Evolutionary conservation across 2,888 invertebrate genomes (phyloP).

Genomic region (Philhelius pedissequus): DNA sequence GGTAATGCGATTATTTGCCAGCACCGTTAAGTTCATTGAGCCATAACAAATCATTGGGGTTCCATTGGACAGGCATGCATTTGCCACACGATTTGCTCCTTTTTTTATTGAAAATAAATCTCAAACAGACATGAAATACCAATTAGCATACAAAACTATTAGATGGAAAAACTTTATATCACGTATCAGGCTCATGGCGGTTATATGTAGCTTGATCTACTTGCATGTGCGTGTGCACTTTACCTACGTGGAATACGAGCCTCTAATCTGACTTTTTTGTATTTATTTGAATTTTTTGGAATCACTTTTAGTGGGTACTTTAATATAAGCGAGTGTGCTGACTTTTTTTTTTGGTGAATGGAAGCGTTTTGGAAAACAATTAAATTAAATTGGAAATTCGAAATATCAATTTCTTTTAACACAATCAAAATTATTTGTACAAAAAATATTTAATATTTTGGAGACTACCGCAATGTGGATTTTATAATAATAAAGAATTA

Average conservation of each 20-base stretch:
- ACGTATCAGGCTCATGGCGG: not conserved
- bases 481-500: too few relatives aligned
- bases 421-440: too few relatives aligned
- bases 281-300: not conserved
- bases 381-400: not conserved
- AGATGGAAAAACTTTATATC: not conserved
- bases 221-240: not conserved
- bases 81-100: not conserved
- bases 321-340: not conserved
- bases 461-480: too few relatives aligned
- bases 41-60: not conserved
- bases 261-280: not conserved
- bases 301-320: not conserved
- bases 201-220: not conserved
- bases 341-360: not conserved
- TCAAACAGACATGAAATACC: conserved; percentile 4
- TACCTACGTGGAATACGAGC: too few relatives aligned
- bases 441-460: too few relatives aligned
- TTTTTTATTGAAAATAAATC: not conserved
- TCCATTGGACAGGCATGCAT: not conserved
- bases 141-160: conserved; percentile 4
- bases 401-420: too few relatives aligned
- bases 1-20: not conserved
- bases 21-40: not conserved
- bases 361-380: not conserved